phyloP scores from a whole-genome alignment of 1,140 invertebrate genomes.

The Drosophila burlai region DNA sequence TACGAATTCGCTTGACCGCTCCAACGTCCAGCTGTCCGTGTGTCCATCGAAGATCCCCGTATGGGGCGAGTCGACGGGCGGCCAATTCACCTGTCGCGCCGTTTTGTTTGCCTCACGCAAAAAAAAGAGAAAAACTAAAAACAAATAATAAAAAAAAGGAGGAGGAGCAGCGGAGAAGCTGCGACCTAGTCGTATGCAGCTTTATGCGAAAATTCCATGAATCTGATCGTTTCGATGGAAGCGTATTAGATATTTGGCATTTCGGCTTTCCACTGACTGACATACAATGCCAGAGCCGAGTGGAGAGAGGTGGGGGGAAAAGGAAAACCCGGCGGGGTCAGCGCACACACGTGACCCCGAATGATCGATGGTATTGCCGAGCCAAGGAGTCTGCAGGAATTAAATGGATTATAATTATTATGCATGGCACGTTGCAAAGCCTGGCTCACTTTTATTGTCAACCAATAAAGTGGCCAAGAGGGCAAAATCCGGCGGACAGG shows the following conservation, averaged over 20 bases:
- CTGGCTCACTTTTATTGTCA: slow-evolving; percentile 79
- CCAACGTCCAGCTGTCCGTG: slow-evolving; percentile 24
- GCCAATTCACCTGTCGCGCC: slow-evolving; percentile 78
- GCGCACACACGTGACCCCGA: slow-evolving; percentile 76
- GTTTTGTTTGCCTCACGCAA: slow-evolving; percentile 78
- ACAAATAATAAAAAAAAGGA: slow-evolving; percentile 13
- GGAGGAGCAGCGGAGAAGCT: slow-evolving; percentile 15
- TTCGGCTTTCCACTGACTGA: slow-evolving; percentile 68
- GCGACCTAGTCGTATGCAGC: slow-evolving; percentile 50
- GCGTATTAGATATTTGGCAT: slow-evolving; percentile 81
- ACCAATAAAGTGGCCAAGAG: slow-evolving; percentile 74
- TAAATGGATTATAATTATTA: slow-evolving; percentile 83
- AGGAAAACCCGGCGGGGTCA: slow-evolving; percentile 58
- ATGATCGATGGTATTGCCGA: slow-evolving; percentile 79
- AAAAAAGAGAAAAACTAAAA: slow-evolving; percentile 18
- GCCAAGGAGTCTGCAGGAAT: slow-evolving; percentile 61
- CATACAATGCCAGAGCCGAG: slow-evolving; percentile 59
- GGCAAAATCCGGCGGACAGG: slow-evolving; percentile 31
- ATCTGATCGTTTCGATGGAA: slow-evolving; percentile 79
- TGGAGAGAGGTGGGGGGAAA: not conserved
- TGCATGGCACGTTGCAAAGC: slow-evolving; percentile 47
- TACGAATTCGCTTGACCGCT: slow-evolving; percentile 31
- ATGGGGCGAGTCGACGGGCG: slow-evolving; percentile 78
- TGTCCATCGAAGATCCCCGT: slow-evolving; percentile 48
- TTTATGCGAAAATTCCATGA: slow-evolving; percentile 80